Evolutionary conservation across 1,140 invertebrate genomes (phyloP).

Genomic region (Contarinia nasturtii): DNA sequence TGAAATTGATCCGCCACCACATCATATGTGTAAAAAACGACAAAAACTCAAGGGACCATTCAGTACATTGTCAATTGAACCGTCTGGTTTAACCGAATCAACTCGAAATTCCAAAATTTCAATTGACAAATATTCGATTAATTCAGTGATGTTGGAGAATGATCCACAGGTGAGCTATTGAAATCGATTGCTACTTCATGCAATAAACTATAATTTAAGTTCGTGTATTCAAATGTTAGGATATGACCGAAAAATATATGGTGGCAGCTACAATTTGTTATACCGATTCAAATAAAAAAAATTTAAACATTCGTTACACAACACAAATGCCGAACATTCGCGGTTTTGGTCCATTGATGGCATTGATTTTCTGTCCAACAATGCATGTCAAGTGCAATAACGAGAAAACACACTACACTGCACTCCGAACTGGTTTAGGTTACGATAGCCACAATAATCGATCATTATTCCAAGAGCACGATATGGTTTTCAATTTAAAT

Average conservation of each 20-base stretch:
- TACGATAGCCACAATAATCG: constrained; percentile 26
- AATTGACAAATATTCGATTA: constrained; percentile 61
- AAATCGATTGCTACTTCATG: neutral
- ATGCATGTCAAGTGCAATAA: constrained; percentile 49
- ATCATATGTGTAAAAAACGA: too few species aligned
- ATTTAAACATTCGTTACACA: constrained; percentile 48
- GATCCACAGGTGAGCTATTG: constrained; percentile 44
- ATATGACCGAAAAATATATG: constrained; percentile 33
- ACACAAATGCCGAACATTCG: constrained; percentile 74
- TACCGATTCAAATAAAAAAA: constrained; percentile 25
- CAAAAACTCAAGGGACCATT: constrained; percentile 21
- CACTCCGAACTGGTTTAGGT: constrained; percentile 69
- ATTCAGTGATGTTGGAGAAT: constrained; percentile 64
- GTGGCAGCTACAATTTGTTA: constrained; percentile 39
- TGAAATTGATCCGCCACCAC: too few species aligned
- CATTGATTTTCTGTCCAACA: constrained; percentile 61
- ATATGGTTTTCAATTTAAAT: constrained; percentile 62
- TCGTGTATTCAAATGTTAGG: neutral
- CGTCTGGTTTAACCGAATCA: constrained; percentile 33
- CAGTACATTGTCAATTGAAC: constrained; percentile 57
- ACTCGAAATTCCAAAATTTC: constrained; percentile 31
- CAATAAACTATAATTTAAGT: neutral
- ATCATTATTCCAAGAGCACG: constrained; percentile 58
- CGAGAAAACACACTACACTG: constrained; percentile 39
- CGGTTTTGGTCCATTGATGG: constrained; percentile 53